phyloP scores from a whole-genome alignment of 2,888 invertebrate genomes.

The Aquatica leii region DNA sequence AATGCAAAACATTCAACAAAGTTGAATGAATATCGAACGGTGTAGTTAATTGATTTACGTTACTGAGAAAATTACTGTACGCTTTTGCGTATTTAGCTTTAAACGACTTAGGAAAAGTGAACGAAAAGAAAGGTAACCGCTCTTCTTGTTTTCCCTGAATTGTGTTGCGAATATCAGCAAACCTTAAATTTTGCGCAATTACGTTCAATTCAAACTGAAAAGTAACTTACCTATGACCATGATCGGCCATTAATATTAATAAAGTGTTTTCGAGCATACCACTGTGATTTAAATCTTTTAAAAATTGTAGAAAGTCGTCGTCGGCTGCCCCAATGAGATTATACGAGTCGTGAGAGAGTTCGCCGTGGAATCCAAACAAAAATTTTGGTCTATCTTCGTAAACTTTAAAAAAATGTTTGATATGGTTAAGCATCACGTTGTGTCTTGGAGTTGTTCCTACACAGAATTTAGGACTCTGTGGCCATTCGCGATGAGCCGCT shows the following conservation, averaged over 20 bases:
- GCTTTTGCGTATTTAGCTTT: slow-evolving; percentile 67
- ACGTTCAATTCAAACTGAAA: not conserved
- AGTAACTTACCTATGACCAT: slow-evolving; percentile 70
- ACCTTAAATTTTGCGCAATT: slow-evolving; percentile 62
- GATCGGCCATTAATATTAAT: slow-evolving; percentile 91
- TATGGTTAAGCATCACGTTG: slow-evolving; percentile 70
- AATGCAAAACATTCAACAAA: slow-evolving; percentile 72
- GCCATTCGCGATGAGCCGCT: slow-evolving; percentile 66
- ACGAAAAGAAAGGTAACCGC: slow-evolving; percentile 85
- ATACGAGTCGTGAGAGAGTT: slow-evolving; percentile 87
- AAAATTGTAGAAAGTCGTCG: slow-evolving; percentile 72
- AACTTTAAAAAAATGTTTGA: slow-evolving; percentile 67
- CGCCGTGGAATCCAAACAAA: slow-evolving; percentile 87
- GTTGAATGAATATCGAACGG: slow-evolving; percentile 92
- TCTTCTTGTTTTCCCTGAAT: slow-evolving; percentile 93
- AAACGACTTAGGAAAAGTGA: slow-evolving; percentile 78
- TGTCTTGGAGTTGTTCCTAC: slow-evolving; percentile 78
- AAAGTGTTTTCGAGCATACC: slow-evolving; percentile 81
- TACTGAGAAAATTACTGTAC: slow-evolving; percentile 69
- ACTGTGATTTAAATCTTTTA: slow-evolving; percentile 68
- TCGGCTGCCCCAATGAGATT: slow-evolving; percentile 82
- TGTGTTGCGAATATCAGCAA: slow-evolving; percentile 81
- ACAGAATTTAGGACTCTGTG: slow-evolving; percentile 67
- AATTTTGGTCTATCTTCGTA: slow-evolving; percentile 79
- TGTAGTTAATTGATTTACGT: slow-evolving; percentile 76